A percentile compares a stretch with the other conserved stretches of the same genome.
phyloP scores from a whole-genome alignment of 2,888 invertebrate species.

The Eristalinus aeneus region DNA sequence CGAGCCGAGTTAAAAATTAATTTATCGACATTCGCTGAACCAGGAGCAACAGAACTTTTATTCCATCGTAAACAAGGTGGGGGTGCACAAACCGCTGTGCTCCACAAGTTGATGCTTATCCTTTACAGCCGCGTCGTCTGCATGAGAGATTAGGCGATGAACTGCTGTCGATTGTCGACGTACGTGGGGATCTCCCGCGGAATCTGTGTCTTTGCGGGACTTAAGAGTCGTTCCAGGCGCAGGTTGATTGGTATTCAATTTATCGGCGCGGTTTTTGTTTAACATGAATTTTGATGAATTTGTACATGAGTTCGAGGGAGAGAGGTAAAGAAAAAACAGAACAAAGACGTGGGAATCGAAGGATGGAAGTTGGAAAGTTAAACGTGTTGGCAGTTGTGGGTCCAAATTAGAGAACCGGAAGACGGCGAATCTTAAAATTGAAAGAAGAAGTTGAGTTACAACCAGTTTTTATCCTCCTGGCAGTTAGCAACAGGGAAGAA shows the following conservation, averaged over 20 bases:
- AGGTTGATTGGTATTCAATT: neutral
- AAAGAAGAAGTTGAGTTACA: too few relatives aligned
- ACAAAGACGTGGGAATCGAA: too few relatives aligned
- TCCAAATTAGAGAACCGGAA: too few relatives aligned
- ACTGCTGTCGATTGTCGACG: neutral
- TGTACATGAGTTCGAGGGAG: too few relatives aligned
- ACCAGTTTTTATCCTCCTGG: too few relatives aligned
- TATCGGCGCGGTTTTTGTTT: neutral
- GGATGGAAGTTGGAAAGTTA: too few relatives aligned
- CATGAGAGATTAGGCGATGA: neutral
- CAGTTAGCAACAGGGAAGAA: too few relatives aligned
- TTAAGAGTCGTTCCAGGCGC: neutral
- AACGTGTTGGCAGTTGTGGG: too few relatives aligned
- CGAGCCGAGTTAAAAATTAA: conserved; percentile 36
- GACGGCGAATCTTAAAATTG: too few relatives aligned
- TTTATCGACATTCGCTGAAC: conserved; percentile 4
- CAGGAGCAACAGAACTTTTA: neutral
- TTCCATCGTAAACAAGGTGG: neutral
- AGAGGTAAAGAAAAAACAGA: too few relatives aligned
- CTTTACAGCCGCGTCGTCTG: neutral
- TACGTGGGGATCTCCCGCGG: neutral
- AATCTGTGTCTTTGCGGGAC: neutral
- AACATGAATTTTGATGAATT: neutral
- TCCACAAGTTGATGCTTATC: neutral
- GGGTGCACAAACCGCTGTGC: neutral